These are phyloP conservation scores for Scrobipalpa atriplicella DNA, from an alignment of 2,888 invertebrate species.

Conservation along the genomic window DNA sequence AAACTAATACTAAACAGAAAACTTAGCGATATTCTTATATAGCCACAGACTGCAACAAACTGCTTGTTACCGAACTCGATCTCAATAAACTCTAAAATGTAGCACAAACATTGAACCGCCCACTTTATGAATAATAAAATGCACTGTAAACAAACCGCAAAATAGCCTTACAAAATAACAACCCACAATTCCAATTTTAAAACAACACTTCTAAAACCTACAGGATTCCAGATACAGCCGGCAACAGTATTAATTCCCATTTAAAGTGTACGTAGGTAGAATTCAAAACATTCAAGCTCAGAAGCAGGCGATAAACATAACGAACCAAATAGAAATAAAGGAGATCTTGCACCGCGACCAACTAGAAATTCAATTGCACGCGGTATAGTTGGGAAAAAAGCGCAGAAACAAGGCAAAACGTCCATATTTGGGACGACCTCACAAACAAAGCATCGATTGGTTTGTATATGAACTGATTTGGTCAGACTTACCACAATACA, in stretches of 20 bases:
- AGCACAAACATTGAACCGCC: background rate
- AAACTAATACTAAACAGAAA: too few relatives aligned
- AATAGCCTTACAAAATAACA: background rate
- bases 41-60: background rate
- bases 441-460: conserved; percentile 57
- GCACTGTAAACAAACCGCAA: background rate
- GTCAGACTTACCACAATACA: background rate
- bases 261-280: conserved; percentile 17
- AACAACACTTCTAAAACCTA: conserved; percentile 6
- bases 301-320: conserved; percentile 24
- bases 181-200: background rate
- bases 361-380: conserved; percentile 41
- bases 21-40: too few relatives aligned
- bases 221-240: background rate
- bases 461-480: background rate
- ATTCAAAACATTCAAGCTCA: conserved; percentile 18
- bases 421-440: conserved; percentile 53
- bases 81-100: background rate
- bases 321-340: conserved; percentile 29
- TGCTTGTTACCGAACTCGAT: background rate
- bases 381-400: conserved; percentile 32
- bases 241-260: conserved; percentile 21
- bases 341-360: conserved; percentile 31
- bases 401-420: conserved; percentile 26
- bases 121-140: background rate